These are phyloP conservation scores for Zeuzera pyrina DNA, from an alignment of 2,888 invertebrate genomes.

Conservation along the genomic window DNA sequence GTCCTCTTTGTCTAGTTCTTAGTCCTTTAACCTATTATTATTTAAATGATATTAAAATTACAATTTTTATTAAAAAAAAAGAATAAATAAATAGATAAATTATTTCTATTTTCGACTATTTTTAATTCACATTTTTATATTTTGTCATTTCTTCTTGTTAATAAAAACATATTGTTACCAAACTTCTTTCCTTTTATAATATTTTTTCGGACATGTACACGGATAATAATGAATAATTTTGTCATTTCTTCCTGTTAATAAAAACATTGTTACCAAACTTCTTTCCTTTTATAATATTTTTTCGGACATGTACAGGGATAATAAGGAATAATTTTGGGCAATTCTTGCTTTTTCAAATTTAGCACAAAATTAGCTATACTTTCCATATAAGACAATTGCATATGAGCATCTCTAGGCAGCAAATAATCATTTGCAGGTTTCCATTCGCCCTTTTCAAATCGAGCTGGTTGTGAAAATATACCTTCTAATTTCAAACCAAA, in stretches of 20 bases:
- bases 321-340: conserved; percentile 33
- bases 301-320: conserved; percentile 35
- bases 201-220: conserved; percentile 34
- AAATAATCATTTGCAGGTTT: conserved; percentile 45
- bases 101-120: no score
- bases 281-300: conserved; percentile 23
- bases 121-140: no score
- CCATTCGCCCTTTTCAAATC: conserved; percentile 53
- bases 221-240: conserved; percentile 25
- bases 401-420: conserved; percentile 43
- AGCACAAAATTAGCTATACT: conserved; percentile 37
- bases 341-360: conserved; percentile 27
- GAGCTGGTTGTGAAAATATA: conserved; percentile 73
- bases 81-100: no score
- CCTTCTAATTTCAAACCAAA: conserved; percentile 68
- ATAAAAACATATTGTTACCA: no score
- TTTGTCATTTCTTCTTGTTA: no score
- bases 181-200: conserved; percentile 21
- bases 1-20: no score
- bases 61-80: no score
- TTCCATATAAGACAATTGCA: conserved; percentile 44
- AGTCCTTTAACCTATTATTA: no score
- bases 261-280: conserved; percentile 26
- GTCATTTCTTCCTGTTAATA: no score
- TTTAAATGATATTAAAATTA: no score